phyloP scores from a whole-genome alignment of 2,888 invertebrate species.

The Sarcophaga caerulescens region DNA sequence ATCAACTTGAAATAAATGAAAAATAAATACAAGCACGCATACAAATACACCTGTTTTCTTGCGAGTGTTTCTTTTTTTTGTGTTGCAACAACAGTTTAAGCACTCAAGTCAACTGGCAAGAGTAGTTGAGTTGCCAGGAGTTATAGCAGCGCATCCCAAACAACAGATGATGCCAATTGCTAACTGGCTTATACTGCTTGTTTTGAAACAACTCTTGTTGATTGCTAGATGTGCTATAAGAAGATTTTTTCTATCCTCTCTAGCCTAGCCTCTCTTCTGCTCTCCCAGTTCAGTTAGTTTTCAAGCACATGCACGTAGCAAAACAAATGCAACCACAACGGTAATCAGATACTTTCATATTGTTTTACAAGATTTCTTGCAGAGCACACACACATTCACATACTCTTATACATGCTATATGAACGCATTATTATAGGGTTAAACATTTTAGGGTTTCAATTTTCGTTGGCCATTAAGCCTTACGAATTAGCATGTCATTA shows the following conservation, averaged over 20 bases:
- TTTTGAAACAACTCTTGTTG: no score
- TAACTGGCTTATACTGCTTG: neutral
- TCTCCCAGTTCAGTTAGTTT: neutral
- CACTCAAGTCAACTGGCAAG: neutral
- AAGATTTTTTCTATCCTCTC: no score
- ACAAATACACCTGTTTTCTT: neutral
- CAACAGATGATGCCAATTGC: conserved; percentile 37
- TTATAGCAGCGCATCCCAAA: neutral
- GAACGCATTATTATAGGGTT: no score
- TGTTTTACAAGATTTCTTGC: conserved; percentile 35
- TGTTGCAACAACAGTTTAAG: conserved; percentile 35
- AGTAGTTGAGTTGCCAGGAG: no score
- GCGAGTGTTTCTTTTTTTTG: no score
- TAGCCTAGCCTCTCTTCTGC: neutral
- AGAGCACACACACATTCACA: neutral
- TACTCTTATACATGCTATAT: no score
- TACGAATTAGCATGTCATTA: no score
- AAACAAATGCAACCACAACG: conserved; percentile 16
- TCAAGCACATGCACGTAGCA: neutral
- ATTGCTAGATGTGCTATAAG: no score
- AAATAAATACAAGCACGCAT: conserved; percentile 17
- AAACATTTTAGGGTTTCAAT: no score
- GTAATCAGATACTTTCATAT: conserved; percentile 53
- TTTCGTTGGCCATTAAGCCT: no score
- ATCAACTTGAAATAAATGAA: conserved; percentile 29